phyloP scores from a whole-genome alignment of 2,113 vertebrate genomes.

The Eubucco bourcierii region DNA sequence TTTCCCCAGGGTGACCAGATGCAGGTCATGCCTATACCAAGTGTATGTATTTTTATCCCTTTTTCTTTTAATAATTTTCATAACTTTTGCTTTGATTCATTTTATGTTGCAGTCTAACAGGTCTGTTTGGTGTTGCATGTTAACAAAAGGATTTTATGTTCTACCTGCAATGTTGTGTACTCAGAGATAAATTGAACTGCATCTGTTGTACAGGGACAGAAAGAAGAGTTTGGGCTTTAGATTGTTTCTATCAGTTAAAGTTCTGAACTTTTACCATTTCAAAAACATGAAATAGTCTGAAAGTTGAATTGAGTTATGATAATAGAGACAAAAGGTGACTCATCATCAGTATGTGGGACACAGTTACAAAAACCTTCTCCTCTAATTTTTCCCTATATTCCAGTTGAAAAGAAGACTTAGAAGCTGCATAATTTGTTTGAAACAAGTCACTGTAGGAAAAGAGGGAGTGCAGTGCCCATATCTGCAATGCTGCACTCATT shows the following conservation, averaged over 20 bases:
- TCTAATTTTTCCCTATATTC: background rate
- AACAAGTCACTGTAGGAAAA: background rate
- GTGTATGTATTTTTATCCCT: conserved; percentile 89
- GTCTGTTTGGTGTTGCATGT: conserved; percentile 62
- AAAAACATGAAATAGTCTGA: background rate
- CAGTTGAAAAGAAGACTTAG: background rate
- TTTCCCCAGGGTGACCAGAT: conserved; percentile 91
- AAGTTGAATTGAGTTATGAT: background rate
- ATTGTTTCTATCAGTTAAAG: background rate
- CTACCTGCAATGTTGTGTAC: background rate
- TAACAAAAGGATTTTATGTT: conserved; percentile 37
- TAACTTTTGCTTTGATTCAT: conserved; percentile 67
- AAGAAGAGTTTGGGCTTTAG: conserved; percentile 35
- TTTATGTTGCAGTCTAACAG: conserved; percentile 59
- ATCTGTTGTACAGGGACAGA: background rate
- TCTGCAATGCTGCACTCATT: background rate
- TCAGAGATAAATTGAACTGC: background rate
- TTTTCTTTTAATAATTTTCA: conserved; percentile 69
- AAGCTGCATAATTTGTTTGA: background rate
- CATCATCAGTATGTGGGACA: background rate
- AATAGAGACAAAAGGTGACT: background rate
- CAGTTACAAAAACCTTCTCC: background rate
- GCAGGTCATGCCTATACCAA: conserved; percentile 90
- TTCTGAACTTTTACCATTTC: background rate
- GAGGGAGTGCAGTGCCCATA: background rate